Conservation (phyloP, 1,140 invertebrate genomes). For the Conus betulinus region DNA sequence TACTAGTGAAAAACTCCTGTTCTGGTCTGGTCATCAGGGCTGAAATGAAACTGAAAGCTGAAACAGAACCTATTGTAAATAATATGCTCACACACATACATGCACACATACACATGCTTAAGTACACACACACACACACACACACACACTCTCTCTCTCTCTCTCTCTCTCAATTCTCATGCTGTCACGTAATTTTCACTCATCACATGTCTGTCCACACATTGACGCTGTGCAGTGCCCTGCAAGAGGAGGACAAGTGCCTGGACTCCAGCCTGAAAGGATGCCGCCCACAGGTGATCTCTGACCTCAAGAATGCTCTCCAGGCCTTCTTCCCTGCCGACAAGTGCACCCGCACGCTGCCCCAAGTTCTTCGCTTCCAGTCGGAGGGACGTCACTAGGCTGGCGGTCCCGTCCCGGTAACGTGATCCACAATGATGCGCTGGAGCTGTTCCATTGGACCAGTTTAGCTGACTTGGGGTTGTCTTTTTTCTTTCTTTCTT, state of each 20-base stretch:
- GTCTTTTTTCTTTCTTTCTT: not conserved
- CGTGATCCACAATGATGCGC: too few species aligned
- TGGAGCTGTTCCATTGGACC: not conserved
- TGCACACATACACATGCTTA: not conserved
- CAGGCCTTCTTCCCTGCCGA: constrained; percentile 21
- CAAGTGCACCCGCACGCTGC: not conserved
- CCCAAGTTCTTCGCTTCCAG: not conserved
- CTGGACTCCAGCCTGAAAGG: not conserved
- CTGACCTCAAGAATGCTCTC: constrained; percentile 1
- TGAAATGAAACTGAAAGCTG: too few species aligned
- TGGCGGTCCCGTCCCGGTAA: not conserved
- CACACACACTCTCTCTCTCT: not conserved
- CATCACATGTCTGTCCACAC: too few species aligned
- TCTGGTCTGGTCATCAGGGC: too few species aligned
- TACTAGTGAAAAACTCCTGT: too few species aligned
- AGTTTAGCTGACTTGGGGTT: not conserved
- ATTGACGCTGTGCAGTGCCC: not conserved
- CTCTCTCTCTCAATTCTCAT: too few species aligned
- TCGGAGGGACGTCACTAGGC: constrained; percentile 2
- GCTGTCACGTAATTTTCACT: too few species aligned
- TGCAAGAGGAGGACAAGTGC: constrained; percentile 25
- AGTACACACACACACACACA: not conserved
- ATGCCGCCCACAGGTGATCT: not conserved
- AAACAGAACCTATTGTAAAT: too few species aligned
- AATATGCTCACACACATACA: not conserved